Percentiles rank a stretch among this genome's conserved stretches.
Conservation (phyloP, 2,888 invertebrate genomes). For the Cosmopolites sordidus region DNA sequence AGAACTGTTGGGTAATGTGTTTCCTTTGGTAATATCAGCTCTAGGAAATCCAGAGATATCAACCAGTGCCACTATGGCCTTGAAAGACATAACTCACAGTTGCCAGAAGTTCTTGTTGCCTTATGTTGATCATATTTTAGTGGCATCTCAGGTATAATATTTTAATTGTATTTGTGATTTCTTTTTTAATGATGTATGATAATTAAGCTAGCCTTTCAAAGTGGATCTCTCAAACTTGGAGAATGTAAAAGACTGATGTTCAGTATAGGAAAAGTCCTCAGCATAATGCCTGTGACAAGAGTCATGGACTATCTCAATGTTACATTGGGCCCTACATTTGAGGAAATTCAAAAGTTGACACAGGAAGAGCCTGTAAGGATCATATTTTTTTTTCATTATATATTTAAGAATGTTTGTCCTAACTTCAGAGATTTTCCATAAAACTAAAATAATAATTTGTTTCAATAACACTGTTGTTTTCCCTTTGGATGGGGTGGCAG, state of each 20-base stretch:
- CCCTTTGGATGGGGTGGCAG: too few species aligned
- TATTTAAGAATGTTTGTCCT: too few species aligned
- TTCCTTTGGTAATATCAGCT: constrained; percentile 66
- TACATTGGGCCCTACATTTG: constrained; percentile 63
- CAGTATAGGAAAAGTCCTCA: constrained; percentile 69
- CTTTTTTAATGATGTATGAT: background rate
- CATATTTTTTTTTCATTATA: too few species aligned
- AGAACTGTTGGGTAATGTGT: constrained; percentile 59
- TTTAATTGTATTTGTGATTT: background rate
- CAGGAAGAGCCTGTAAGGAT: constrained; percentile 49
- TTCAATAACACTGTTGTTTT: too few species aligned
- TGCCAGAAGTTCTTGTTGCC: constrained; percentile 71
- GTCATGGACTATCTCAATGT: constrained; percentile 67
- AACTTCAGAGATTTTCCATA: too few species aligned
- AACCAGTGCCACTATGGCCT: constrained; percentile 78
- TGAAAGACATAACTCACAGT: constrained; percentile 82
- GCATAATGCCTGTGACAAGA: constrained; percentile 59
- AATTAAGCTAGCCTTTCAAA: constrained; percentile 51
- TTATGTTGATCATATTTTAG: constrained; percentile 71
- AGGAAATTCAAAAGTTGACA: constrained; percentile 56
- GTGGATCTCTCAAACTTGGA: constrained; percentile 57
- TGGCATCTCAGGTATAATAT: constrained; percentile 57
- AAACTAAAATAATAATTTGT: too few species aligned
- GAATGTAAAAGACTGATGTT: constrained; percentile 73
- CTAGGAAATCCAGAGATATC: constrained; percentile 64